These are phyloP conservation scores for Drosophila sulfurigaster DNA, from an alignment of 1,140 invertebrate genomes.

Conservation along the genomic window DNA sequence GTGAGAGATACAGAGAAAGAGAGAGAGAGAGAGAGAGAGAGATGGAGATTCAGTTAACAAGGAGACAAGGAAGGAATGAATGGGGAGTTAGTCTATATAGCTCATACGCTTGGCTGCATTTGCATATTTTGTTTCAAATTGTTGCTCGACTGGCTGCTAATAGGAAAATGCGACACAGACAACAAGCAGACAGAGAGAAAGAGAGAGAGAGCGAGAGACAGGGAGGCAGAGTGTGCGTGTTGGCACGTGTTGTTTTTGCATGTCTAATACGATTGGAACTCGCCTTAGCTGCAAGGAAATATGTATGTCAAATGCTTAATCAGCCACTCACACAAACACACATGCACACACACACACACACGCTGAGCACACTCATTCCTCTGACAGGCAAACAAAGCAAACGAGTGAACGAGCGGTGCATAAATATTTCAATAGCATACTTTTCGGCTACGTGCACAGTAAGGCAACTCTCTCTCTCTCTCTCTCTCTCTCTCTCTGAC, in stretches of 20 bases:
- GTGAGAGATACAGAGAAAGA: conserved; percentile 2
- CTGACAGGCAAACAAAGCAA: conserved; percentile 62
- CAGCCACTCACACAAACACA: conserved; percentile 61
- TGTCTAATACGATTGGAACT: conserved; percentile 75
- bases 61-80: background rate
- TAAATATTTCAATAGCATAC: conserved; percentile 83
- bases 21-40: background rate
- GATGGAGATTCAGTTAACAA: conserved; percentile 9
- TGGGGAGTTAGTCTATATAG: background rate
- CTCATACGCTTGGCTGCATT: conserved; percentile 74
- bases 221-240: conserved; percentile 51
- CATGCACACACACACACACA: conserved; percentile 17
- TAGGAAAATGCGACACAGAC: conserved; percentile 77
- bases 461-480: background rate
- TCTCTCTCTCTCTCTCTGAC: background rate
- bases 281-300: conserved; percentile 55
- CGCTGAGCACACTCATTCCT: conserved; percentile 2
- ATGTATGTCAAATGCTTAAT: conserved; percentile 81
- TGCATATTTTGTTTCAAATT: conserved; percentile 80
- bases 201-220: conserved; percentile 5
- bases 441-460: conserved; percentile 72
- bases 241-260: conserved; percentile 76
- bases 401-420: conserved; percentile 60
- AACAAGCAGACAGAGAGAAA: background rate
- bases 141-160: conserved; percentile 74